Evolutionary conservation across 2,888 invertebrate species (phyloP).

Genomic region (Caenorhabditis panamensis): DNA sequence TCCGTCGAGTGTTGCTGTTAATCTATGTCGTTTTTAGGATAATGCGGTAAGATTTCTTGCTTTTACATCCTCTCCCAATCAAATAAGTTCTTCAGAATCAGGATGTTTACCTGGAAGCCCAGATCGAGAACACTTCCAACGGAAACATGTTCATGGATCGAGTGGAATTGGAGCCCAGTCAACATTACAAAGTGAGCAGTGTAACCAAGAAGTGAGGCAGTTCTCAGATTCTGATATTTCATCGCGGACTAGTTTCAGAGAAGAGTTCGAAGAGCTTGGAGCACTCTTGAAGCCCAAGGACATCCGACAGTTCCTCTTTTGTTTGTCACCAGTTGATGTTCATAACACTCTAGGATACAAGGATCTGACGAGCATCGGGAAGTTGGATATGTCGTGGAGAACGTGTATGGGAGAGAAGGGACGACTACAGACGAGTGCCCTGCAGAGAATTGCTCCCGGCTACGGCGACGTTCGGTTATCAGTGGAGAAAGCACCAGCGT

Average conservation of each 20-base stretch:
- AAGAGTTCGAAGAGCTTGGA: slow-evolving; percentile 46
- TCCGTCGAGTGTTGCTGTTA: slow-evolving; percentile 31
- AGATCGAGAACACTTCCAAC: slow-evolving; percentile 94
- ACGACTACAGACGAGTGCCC: slow-evolving; percentile 94
- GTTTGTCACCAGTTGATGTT: slow-evolving; percentile 84
- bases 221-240: background rate
- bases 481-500: slow-evolving; percentile 90
- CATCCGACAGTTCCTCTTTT: slow-evolving; percentile 93
- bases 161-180: slow-evolving; percentile 93
- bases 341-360: slow-evolving; percentile 80
- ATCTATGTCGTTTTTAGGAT: slow-evolving; percentile 64
- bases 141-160: slow-evolving; percentile 94
- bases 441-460: slow-evolving; percentile 92
- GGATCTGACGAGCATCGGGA: slow-evolving; percentile 92
- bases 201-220: slow-evolving; percentile 76
- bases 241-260: slow-evolving; percentile 26
- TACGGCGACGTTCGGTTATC: slow-evolving; percentile 93
- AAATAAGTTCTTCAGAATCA: slow-evolving; percentile 85
- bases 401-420: slow-evolving; percentile 97
- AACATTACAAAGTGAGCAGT: slow-evolving; percentile 86
- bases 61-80: too few relatives aligned
- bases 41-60: slow-evolving; percentile 69
- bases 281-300: slow-evolving; percentile 88
- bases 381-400: slow-evolving; percentile 97
- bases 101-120: slow-evolving; percentile 87